phyloP scores from a whole-genome alignment of 1,140 invertebrate species.

The Trialeurodes vaporariorum region DNA sequence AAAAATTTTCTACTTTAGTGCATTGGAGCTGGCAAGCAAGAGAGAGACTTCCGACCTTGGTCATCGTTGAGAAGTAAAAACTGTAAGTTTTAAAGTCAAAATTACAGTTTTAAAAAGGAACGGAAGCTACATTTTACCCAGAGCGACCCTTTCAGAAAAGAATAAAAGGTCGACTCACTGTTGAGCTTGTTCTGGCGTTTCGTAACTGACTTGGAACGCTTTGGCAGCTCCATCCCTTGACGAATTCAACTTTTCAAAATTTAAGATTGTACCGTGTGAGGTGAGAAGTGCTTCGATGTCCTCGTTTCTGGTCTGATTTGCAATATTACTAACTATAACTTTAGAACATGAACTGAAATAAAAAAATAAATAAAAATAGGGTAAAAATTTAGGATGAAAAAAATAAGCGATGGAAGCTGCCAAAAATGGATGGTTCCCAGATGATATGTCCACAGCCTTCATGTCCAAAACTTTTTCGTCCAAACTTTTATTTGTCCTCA shows the following conservation, averaged over 20 bases:
- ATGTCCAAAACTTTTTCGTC: too few species aligned
- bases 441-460: too few species aligned
- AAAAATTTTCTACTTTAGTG: not conserved
- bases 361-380: not conserved
- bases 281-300: conserved; percentile 71
- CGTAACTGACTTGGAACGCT: conserved; percentile 72
- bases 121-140: not conserved
- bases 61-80: not conserved
- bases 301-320: conserved; percentile 63
- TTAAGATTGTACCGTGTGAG: conserved; percentile 66
- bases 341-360: conserved; percentile 42
- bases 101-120: not conserved
- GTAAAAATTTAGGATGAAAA: not conserved
- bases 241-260: conserved; percentile 64
- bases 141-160: not conserved
- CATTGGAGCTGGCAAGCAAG: not conserved
- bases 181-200: conserved; percentile 76
- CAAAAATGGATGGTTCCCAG: too few species aligned
- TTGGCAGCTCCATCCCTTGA: conserved; percentile 64
- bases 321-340: conserved; percentile 76
- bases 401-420: not conserved
- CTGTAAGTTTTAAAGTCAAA: not conserved
- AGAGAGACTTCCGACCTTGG: not conserved
- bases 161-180: conserved; percentile 51
- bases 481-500: too few species aligned